Base-by-base conservation (phyloP, 1,140 invertebrate genomes). In the Agrilus planipennis region DNA sequence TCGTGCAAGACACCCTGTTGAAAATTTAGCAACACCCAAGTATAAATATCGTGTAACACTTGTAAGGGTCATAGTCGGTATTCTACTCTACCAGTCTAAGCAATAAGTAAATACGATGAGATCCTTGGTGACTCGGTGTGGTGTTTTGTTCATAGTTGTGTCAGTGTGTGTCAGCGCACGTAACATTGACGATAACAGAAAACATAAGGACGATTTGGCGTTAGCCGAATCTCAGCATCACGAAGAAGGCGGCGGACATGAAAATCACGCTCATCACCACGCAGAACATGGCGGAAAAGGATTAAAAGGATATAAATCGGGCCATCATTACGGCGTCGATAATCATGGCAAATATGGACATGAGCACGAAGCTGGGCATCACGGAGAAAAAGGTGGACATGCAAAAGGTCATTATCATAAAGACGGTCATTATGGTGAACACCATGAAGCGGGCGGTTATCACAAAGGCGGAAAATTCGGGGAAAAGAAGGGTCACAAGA, bases 401-500 rank as follows among this genome's bases (percentile, higher is more conserved):
- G 75, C 81, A 46, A 82, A 84, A 52, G 75, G 77, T 41, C 75
- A 82, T 50, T 76, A 83, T 53, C 77, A 84, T 48, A 75, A 79
- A 46, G 71, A 69, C 20, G 71, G 70, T 9, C 67, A 75, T 30
- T 70, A 81, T 52, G 73, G 73, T 0, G 70, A 77, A 43, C 78
- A 83, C 51, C 78, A 81, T 53, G 79, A 82, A 53, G 73, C 71
- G 5, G 79, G 79, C 37, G 76, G 83, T 42, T 79, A 78, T 0
- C 75, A 81, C 51, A 84, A 85, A 51, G 77, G 73, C 1, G 78
- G 77, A 0, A 84, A 84, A 54, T 82, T 77, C 46, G 73, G 61
- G 45, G 76, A 85, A 54, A 84, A 84, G 52, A 84, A 85, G 41
- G 83, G 82, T 0, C 81, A 85, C 60, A 83, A 81, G 47, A 81